These are phyloP conservation scores for Irena cyanogastra DNA, from an alignment of 2,113 vertebrate genomes.

Conservation along the genomic window DNA sequence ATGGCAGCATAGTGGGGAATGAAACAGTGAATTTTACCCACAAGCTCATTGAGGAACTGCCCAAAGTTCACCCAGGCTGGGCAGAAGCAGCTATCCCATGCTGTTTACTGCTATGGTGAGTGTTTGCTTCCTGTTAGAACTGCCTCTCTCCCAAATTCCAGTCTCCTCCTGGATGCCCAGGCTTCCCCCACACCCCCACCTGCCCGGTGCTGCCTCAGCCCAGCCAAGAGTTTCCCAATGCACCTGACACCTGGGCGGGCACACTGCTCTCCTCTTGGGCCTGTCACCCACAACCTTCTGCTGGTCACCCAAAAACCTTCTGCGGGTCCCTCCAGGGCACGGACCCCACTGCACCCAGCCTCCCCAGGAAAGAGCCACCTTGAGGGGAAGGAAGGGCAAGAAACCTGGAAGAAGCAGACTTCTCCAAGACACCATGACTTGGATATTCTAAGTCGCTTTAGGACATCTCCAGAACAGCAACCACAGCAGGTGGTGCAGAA, in stretches of 20 bases:
- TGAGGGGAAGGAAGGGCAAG: not conserved
- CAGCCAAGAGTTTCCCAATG: not conserved
- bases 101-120: not conserved
- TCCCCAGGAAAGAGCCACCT: not conserved
- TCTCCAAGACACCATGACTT: rapidly evolving
- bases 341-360: not conserved
- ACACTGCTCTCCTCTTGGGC: not conserved
- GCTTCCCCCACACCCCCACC: not conserved
- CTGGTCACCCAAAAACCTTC: not conserved
- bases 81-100: not conserved
- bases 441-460: not conserved
- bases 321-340: not conserved
- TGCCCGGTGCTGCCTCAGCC: not conserved
- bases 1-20: not conserved
- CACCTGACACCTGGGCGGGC: not conserved
- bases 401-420: not conserved
- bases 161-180: not conserved
- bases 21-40: not conserved
- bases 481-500: not conserved
- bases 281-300: not conserved
- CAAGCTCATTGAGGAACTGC: not conserved
- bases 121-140: not conserved
- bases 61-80: rapidly evolving
- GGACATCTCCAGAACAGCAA: not conserved
- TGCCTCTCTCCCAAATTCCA: not conserved